Evolutionary conservation across 2,888 invertebrate species (phyloP), one percentile per base, ranked within the genome.

Genomic region (Drosophila merina): DNA sequence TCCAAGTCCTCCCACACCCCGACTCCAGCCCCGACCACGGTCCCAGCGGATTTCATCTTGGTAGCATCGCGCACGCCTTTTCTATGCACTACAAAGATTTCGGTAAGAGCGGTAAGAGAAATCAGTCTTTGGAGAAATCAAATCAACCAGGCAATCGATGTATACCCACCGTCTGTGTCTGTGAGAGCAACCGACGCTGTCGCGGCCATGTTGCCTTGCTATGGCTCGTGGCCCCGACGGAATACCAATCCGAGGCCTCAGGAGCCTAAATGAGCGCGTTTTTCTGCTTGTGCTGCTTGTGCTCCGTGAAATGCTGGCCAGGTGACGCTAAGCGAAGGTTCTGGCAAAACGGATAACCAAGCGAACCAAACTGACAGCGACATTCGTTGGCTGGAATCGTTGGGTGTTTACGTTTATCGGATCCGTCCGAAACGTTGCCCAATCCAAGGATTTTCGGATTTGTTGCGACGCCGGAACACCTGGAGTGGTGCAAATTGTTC

Each of bases 391-490:
- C 36, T n/a, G 5, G 6, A 1, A 36, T 10, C 36, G 36, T 36
- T 36, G 36, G 36, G 10, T 36, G 1, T 36, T 36, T 36, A 36
- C 10, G 36, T 36, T 36, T 3, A 10, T 36, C n/a, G 36, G n/a
- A 6, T 12, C n/a, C 36, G 36, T 36, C 33, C 9, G 33, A 10
- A 4, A 33, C 28, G 33, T 33, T 4, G 33, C 10, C 36, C 5
- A 36, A n/a, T 36, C 36, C 36, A 12, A n/a, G 5, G 36, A n/a
- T n/a, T 36, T 36, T n/a, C n/a, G 33, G 33, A 36, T 36, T 36
- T 36, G n/a, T 36, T 36, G 36, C 36, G 36, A 36, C 36, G 36
- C 36, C 36, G 36, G 36, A n/a, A 36, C 36, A 36, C 36, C 36
- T n/a, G 36, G 36, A 36, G 36, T 5, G n/a, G n/a, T 36, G 36